phyloP scores from a whole-genome alignment of 2,113 vertebrate genomes.

The Pavo muticus region DNA sequence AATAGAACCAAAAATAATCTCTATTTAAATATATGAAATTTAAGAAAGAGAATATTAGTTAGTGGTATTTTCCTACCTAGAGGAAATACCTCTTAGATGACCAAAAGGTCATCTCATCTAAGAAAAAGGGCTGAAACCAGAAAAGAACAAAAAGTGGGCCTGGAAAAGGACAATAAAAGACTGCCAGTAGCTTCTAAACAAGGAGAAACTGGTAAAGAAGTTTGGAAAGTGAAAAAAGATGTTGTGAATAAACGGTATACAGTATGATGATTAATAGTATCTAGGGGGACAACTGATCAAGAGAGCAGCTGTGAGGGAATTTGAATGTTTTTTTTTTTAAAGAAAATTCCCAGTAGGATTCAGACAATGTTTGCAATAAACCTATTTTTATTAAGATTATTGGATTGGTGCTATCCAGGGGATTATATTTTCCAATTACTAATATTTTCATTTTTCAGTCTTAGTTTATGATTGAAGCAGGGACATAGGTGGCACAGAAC shows the following conservation, averaged over 20 bases:
- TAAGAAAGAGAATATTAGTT: not conserved
- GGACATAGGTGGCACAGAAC: slow-evolving; percentile 71
- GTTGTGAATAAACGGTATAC: not conserved
- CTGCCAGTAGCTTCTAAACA: not conserved
- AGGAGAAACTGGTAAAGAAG: not conserved
- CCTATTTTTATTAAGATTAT: slow-evolving; percentile 76
- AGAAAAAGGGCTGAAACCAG: not conserved
- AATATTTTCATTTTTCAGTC: slow-evolving; percentile 68
- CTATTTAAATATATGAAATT: not conserved
- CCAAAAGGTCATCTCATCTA: not conserved
- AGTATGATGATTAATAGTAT: slow-evolving; percentile 39
- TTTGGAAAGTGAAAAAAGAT: slow-evolving; percentile 13
- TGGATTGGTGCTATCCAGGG: slow-evolving; percentile 65
- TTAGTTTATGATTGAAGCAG: slow-evolving; percentile 72
- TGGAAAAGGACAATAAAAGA: not conserved
- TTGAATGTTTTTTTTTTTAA: slow-evolving; percentile 41
- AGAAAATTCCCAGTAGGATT: slow-evolving; percentile 43
- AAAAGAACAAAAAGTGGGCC: not conserved
- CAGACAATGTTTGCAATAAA: slow-evolving; percentile 67
- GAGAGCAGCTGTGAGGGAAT: slow-evolving; percentile 55
- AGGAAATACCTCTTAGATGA: not conserved
- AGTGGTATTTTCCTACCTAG: not conserved
- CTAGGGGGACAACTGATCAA: slow-evolving; percentile 49
- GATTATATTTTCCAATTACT: slow-evolving; percentile 71
- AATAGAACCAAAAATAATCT: not conserved